Evolutionary conservation across 2,113 vertebrate species (phyloP).

Genomic region (Gymnorhina tibicen): DNA sequence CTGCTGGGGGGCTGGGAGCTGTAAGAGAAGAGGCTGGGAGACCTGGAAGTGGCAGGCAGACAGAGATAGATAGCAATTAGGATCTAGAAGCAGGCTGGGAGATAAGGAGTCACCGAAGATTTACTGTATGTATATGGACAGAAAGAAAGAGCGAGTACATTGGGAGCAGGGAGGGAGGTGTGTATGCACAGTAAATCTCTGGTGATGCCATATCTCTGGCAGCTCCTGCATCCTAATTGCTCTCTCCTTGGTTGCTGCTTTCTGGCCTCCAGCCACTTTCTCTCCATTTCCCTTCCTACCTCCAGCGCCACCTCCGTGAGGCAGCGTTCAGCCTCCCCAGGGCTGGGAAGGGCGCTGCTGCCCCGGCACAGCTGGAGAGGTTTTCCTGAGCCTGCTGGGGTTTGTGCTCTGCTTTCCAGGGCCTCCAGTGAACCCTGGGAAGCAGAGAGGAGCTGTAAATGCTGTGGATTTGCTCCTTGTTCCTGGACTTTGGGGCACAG

Average conservation of each 20-base stretch:
- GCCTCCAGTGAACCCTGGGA: not conserved
- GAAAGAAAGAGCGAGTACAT: constrained; percentile 50
- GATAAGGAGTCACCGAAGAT: constrained; percentile 68
- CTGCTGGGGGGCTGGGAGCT: not conserved
- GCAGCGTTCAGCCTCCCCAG: not conserved
- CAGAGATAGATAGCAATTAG: constrained; percentile 65
- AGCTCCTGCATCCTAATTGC: constrained; percentile 61
- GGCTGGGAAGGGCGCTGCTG: not conserved
- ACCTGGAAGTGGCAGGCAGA: constrained; percentile 56
- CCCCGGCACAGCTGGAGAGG: not conserved
- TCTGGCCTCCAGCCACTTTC: not conserved
- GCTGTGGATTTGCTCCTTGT: not conserved
- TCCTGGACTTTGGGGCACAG: not conserved
- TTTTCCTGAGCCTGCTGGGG: not conserved
- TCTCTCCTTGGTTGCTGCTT: constrained; percentile 9
- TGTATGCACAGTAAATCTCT: constrained; percentile 53
- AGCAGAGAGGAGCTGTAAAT: not conserved
- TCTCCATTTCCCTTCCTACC: not conserved
- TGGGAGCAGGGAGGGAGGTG: constrained; percentile 64
- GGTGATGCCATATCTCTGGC: constrained; percentile 39
- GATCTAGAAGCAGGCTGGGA: constrained; percentile 60
- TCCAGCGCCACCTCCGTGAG: not conserved
- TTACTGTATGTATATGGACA: constrained; percentile 66
- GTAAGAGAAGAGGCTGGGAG: constrained; percentile 17
- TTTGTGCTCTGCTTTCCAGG: not conserved